Evolutionary conservation across 2,888 invertebrate genomes (phyloP), one percentile per base, ranked within the genome.

Genomic region (Alcis repandata): DNA sequence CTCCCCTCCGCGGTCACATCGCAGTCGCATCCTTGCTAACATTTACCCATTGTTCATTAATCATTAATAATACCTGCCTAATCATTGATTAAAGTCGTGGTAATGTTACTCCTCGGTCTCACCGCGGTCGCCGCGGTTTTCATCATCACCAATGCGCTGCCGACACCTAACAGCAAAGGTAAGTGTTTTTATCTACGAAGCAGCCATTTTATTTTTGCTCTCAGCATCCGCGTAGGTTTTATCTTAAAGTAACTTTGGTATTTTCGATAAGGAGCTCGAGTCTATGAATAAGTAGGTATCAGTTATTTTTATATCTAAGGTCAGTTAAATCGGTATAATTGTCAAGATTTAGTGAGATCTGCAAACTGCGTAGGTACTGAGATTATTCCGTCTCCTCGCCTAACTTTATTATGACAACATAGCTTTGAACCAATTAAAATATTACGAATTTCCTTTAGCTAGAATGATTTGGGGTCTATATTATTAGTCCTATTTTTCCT

Each of bases 51-150:
- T 65, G 75, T 66, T 72, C 63, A 68, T 72, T 63, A 66, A 49
- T 69, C 61, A 69, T 74, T 72, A 78, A 75, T 78, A 68, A 45
- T 36, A 48, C 4, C 49, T 33, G 40, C 19, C n/a, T 56, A 32
- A 75, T 72, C 66, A 73, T 63, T 67, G 60, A 67, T 68, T 70
- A 67, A 58, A 53, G 43, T 19, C 59, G 59, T 58, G 57, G 63
- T 59, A 56, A 93, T 93, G 92, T 91, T 92, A 89, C 67, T 89
- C 61, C 74, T 86, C 63, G 82, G 83, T 80, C 80, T 88, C 38
- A 88, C 92, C 91, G 92, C 92, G 87, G 75, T 90, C 33, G 83
- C 86, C 86, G 92, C 92, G 91, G 91, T 91, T 71, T 75, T 90
- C 46, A 73, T 88, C 65, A 74, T 86, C 53, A 80, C 81, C 63